phyloP scores from a whole-genome alignment of 2,888 invertebrate genomes.

The Stenchaetothrips biformis region DNA sequence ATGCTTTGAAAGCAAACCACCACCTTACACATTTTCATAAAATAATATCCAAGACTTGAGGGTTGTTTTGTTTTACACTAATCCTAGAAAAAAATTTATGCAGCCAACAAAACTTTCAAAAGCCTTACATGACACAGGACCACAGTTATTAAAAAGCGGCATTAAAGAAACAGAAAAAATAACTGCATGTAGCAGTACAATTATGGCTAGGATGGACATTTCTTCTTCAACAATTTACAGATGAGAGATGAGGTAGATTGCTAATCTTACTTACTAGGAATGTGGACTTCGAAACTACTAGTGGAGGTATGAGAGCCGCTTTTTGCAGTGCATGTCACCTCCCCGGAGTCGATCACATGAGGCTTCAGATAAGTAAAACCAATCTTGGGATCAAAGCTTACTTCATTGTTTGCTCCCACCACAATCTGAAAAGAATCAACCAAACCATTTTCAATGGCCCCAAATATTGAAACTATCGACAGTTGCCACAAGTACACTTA shows the following conservation, averaged over 20 bases:
- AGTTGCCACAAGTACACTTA: background rate
- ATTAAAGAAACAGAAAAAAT: background rate
- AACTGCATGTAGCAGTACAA: background rate
- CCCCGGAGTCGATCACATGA: background rate
- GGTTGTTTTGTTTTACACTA: background rate
- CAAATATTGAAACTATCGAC: background rate
- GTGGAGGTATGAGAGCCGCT: background rate
- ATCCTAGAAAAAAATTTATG: background rate
- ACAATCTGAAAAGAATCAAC: background rate
- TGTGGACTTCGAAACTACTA: background rate
- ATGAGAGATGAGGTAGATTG: background rate
- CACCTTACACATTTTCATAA: background rate
- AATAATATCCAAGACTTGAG: background rate
- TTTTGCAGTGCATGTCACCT: background rate
- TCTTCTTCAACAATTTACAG: no score
- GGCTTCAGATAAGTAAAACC: background rate
- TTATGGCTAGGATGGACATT: background rate
- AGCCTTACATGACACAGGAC: background rate
- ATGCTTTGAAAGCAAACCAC: background rate
- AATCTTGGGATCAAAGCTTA: conserved; percentile 16
- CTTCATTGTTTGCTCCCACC: background rate
- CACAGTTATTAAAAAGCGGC: background rate
- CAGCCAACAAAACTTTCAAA: background rate
- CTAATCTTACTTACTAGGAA: conserved; percentile 9
- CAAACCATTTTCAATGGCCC: background rate